Conservation (phyloP, 2,797 vertebrate species). For the Lindbergichthys nudifrons region DNA sequence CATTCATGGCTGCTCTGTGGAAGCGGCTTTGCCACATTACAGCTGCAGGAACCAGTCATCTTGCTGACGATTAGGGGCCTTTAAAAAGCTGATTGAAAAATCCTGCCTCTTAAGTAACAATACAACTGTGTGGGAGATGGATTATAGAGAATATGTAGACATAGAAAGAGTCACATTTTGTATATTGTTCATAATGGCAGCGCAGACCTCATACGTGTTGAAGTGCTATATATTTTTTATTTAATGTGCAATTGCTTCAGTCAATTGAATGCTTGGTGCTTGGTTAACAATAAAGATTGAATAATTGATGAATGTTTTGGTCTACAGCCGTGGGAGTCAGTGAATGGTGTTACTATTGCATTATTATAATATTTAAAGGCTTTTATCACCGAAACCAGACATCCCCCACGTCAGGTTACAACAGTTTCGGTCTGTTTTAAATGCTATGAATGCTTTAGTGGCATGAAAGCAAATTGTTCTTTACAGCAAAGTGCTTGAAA, state of each 20-base stretch:
- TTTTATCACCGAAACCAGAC: slow-evolving; percentile 37
- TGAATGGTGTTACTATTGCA: slow-evolving; percentile 32
- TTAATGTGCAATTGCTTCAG: slow-evolving; percentile 29
- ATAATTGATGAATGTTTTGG: slow-evolving; percentile 57
- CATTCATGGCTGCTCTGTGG: slow-evolving; percentile 75
- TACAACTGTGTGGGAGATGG: slow-evolving; percentile 16
- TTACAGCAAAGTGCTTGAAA: slow-evolving; percentile 18
- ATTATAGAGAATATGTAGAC: slow-evolving; percentile 22
- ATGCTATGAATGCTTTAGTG: slow-evolving; percentile 1
- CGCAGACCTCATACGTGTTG: slow-evolving; percentile 4
- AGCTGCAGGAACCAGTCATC: slow-evolving; percentile 49
- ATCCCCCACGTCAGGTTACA: not conserved
- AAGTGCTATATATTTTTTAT: slow-evolving; percentile 32
- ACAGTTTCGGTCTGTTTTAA: slow-evolving; percentile 28
- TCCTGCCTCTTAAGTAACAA: slow-evolving; percentile 29
- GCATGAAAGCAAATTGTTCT: slow-evolving; percentile 16
- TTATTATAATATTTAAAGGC: slow-evolving; percentile 34
- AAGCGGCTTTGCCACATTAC: slow-evolving; percentile 61
- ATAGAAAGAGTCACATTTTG: slow-evolving; percentile 9
- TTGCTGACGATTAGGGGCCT: slow-evolving; percentile 39
- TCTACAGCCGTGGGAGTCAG: slow-evolving; percentile 30
- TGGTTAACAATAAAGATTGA: slow-evolving; percentile 53
- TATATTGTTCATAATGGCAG: slow-evolving; percentile 9
- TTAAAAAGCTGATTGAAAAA: slow-evolving; percentile 47
- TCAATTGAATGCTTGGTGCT: slow-evolving; percentile 39